These are phyloP conservation scores for Phenganax marumi DNA, from an alignment of 92 coral and sea anemone genomes.

Conservation along the genomic window DNA sequence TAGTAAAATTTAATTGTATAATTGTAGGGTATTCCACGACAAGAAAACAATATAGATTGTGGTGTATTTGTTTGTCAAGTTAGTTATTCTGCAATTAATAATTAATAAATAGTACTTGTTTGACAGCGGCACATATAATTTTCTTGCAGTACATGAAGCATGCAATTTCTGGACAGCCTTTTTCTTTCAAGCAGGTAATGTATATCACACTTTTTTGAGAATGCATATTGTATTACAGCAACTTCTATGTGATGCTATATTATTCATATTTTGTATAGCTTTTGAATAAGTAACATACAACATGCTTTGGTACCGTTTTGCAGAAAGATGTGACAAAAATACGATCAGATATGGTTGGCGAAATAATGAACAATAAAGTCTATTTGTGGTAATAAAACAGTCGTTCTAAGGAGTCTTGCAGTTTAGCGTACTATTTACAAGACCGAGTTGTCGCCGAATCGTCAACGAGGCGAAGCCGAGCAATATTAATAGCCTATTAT, in stretches of 20 bases:
- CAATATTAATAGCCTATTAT: too few relatives aligned
- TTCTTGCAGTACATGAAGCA: background rate
- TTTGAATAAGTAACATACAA: too few relatives aligned
- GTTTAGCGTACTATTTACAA: too few relatives aligned
- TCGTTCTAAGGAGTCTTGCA: too few relatives aligned
- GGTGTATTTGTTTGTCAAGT: background rate
- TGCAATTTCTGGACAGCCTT: background rate
- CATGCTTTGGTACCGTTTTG: background rate
- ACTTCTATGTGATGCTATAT: too few relatives aligned
- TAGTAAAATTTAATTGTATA: too few relatives aligned
- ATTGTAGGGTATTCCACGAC: slow-evolving; percentile 12
- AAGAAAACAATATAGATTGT: background rate
- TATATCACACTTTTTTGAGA: background rate
- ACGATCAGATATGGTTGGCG: background rate
- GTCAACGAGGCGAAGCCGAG: too few relatives aligned
- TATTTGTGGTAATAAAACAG: background rate
- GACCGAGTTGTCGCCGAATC: too few relatives aligned
- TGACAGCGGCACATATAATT: too few relatives aligned
- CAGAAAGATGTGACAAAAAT: background rate
- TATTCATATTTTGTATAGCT: too few relatives aligned
- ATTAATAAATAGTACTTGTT: background rate
- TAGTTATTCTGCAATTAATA: background rate
- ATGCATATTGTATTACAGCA: too few relatives aligned
- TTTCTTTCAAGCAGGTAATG: background rate
- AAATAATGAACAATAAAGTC: background rate